These are phyloP conservation scores for Cinclus mexicanus DNA, from an alignment of 2,113 vertebrate species.

Conservation along the genomic window DNA sequence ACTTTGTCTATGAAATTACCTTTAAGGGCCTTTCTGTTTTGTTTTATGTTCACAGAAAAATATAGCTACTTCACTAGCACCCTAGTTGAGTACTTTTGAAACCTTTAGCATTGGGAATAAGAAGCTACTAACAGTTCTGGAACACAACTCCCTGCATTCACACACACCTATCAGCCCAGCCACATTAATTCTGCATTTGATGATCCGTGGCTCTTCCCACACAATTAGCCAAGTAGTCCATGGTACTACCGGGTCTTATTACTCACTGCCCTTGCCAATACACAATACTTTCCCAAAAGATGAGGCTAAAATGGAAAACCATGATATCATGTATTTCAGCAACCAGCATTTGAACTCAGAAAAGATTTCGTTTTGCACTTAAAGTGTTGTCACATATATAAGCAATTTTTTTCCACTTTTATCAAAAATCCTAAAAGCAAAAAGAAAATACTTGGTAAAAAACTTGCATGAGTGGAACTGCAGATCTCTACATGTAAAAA, in stretches of 20 bases:
- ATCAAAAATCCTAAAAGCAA: neutral
- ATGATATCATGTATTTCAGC: neutral
- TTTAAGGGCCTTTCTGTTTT: neutral
- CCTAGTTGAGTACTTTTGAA: neutral
- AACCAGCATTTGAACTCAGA: neutral
- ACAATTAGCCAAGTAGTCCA: neutral
- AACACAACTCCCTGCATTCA: neutral
- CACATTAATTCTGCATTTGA: accelerated
- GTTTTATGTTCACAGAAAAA: neutral
- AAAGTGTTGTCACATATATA: neutral
- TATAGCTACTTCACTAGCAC: neutral
- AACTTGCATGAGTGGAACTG: neutral
- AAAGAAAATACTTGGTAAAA: neutral
- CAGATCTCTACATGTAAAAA: neutral
- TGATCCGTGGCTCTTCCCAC: neutral
- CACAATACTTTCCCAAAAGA: neutral
- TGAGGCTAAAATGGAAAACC: neutral
- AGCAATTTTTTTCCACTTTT: neutral
- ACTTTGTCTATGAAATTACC: neutral
- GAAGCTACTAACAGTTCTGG: neutral
- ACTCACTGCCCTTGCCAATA: neutral
- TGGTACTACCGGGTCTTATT: neutral
- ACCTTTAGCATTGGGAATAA: neutral
- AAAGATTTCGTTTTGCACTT: neutral
- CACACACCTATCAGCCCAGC: neutral